phyloP scores from a whole-genome alignment of 2,113 vertebrate genomes.

The Ceyx cyanopectus region DNA sequence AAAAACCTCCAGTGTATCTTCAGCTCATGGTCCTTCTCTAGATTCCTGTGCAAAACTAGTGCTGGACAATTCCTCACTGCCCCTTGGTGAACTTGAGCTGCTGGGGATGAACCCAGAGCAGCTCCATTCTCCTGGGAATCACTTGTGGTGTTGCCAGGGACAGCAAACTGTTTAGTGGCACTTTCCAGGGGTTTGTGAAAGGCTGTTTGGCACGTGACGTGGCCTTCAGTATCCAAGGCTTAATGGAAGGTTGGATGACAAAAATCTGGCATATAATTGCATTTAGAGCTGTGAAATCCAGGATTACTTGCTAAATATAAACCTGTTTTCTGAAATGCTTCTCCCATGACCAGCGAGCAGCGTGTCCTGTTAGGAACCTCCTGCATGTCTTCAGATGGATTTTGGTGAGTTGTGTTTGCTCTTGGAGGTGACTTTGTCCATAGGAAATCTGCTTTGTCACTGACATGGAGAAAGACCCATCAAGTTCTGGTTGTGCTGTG shows the following conservation, averaged over 20 bases:
- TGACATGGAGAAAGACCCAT: neutral
- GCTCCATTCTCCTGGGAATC: neutral
- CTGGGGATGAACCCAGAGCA: neutral
- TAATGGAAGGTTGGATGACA: neutral
- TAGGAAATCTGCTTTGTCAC: neutral
- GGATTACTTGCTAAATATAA: neutral
- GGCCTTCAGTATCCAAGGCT: neutral
- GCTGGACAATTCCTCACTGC: rapidly evolving
- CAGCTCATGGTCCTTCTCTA: neutral
- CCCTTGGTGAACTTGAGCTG: neutral
- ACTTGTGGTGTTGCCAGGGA: neutral
- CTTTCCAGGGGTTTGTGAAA: neutral
- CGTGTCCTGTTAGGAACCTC: neutral
- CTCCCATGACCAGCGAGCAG: neutral
- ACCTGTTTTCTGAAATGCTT: neutral
- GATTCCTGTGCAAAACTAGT: neutral
- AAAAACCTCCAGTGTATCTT: neutral
- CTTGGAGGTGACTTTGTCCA: neutral
- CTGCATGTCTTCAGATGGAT: neutral
- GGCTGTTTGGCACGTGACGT: neutral
- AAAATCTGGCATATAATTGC: conserved; percentile 32
- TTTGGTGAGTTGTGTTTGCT: neutral
- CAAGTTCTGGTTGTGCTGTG: neutral
- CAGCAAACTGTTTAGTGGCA: neutral
- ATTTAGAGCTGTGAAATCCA: conserved; percentile 49